Evolutionary conservation across 1,140 invertebrate genomes (phyloP), one percentile per base, ranked within the genome.

Genomic region (Drosophila watanabei): DNA sequence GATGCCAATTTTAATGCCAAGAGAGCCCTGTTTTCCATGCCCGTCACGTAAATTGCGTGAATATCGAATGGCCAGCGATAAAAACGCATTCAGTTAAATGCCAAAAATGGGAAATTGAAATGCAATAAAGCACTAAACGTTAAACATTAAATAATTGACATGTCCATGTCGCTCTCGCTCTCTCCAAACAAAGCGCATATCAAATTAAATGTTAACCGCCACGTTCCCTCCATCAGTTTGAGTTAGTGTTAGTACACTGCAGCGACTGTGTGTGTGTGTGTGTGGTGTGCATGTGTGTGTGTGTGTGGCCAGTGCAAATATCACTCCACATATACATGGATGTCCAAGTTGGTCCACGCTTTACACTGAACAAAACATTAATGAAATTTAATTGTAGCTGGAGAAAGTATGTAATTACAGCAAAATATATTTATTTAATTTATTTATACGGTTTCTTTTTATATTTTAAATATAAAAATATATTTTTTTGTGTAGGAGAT

Each of bases 91-190:
- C 20, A 43, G 68, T 58, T 58, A 54, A 82, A 72, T 56, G 68
- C 61, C 70, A 70, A 65, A 80, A 82, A 87, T 79, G 64, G 35
- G 59, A 73, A 84, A 87, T 80, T 80, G 70, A 80, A 78, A 78
- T 80, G 80, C 77, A 87, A 80, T 84, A 88, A 79, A 72, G 80
- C 77, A 70, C 58, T 88, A 84, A 88, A 82, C 54, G 75, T 66
- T 88, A 61, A 84, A 79, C 59, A 83, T 63, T 88, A 61, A 81
- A 84, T 88, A 88, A 88, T 88, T 89, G 84, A 88, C 84, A 88
- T 85, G 72, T 84, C 69, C 68, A 71, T 79, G 63, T 35, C 63
- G 46, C 59, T 78, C 60, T 41, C 59, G 75, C 60, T 41, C 59
- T 75, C 58, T 64, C 58, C 78, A 88, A 88, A 88, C 84, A 89